Base-by-base conservation (phyloP, 2,113 vertebrate species). In the Cebus imitator region DNA sequence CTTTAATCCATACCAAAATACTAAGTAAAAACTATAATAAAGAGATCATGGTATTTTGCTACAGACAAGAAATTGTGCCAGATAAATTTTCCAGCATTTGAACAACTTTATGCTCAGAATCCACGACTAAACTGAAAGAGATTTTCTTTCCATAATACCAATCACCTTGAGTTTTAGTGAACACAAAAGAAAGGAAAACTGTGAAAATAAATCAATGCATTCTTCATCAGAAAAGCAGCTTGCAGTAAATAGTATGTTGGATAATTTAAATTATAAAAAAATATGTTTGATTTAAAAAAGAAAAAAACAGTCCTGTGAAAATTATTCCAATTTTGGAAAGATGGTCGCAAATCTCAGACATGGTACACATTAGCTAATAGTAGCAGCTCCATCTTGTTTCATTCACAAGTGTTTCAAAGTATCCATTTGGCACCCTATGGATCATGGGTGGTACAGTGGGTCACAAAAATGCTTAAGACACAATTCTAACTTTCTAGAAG, bases 111-210 rank as follows among this genome's bases (percentile, higher is more conserved):
- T 88, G 48, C 32, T 78, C 87, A 86, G 50, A 95, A 89, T 55
- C 70, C 66, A 78, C 57, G 21, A 82, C 43, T 93, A 88, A 95
- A 89, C 11, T 61, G 72, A 93, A 70, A 79, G 50, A 86, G 2
- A 94, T 70, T 94, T 97, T 93, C 85, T 83, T 94, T 93, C n/a
- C 88, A 16, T 81, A 85, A 79, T 75, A 78, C 8, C 30, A 88
- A 64, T 91, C 72, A 93, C 6, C 8, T 91, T 88, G 35, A 81
- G 86, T 80, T 84, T 95, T 70, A 95, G 91, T 61, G 32, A 96
- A 45, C 70, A 96, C 58, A 45, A 75, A 89, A 93, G 50, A 94
- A 11, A 20, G 14, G 13, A 90, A 95, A 80, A 95, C 18, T 86
- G 48, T 81, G 55, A 86, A 27, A 85, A 73, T 58, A 95, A 83